These are phyloP conservation scores for Eulithis testata DNA, from an alignment of 2,888 invertebrate genomes.

Conservation along the genomic window DNA sequence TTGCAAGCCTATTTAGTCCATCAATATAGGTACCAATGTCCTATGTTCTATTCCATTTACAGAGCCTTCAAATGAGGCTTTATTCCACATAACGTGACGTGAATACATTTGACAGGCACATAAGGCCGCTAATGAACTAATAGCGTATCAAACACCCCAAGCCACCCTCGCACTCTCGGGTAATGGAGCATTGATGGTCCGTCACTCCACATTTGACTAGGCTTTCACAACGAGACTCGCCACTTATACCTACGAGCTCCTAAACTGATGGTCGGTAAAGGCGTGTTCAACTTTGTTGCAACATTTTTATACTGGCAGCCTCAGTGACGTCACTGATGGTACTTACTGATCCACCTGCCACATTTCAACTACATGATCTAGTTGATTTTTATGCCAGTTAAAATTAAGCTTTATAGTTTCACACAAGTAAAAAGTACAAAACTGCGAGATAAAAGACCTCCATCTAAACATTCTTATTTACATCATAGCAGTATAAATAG, in stretches of 20 bases:
- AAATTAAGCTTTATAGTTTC: no score
- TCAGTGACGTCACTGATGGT: not conserved
- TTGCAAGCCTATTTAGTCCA: no score
- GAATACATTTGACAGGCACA: constrained; percentile 58
- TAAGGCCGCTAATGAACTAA: constrained; percentile 78
- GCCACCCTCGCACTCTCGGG: constrained; percentile 57
- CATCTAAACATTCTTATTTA: no score
- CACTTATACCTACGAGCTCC: constrained; percentile 52
- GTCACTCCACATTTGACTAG: constrained; percentile 82
- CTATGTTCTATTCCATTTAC: constrained; percentile 10
- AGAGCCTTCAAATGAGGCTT: constrained; percentile 10
- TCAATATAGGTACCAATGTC: not conserved
- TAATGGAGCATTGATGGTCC: constrained; percentile 82
- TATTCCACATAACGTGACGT: constrained; percentile 29
- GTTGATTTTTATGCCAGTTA: no score
- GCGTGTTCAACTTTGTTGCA: constrained; percentile 3
- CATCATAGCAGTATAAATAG: no score
- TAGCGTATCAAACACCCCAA: constrained; percentile 76
- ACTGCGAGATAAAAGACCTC: no score
- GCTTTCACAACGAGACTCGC: constrained; percentile 74
- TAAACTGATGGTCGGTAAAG: constrained; percentile 47
- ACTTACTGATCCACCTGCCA: no score
- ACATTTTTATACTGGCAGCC: no score
- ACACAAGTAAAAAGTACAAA: no score
- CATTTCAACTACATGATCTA: no score